Evolutionary conservation across 2,888 invertebrate genomes (phyloP).

Genomic region (Chrysina gloriosa): DNA sequence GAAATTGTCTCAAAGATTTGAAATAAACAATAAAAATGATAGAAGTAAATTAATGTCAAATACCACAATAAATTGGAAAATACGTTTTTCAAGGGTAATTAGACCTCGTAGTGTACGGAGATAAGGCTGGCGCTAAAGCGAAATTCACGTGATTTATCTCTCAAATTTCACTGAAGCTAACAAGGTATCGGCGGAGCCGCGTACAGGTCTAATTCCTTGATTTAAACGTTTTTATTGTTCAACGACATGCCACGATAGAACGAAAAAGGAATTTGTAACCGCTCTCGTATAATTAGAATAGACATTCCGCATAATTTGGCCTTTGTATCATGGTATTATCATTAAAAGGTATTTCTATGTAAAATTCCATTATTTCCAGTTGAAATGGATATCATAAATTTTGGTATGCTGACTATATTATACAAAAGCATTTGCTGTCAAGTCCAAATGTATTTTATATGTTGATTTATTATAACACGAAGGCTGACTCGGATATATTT

Average conservation of each 20-base stretch:
- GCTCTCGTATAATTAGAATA: not conserved
- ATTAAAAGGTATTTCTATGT: constrained; percentile 2
- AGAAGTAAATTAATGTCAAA: no score
- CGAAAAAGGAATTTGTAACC: constrained; percentile 9
- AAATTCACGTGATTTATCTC: not conserved
- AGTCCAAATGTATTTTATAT: not conserved
- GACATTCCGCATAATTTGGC: constrained; percentile 4
- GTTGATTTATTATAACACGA: constrained; percentile 7
- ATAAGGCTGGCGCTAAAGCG: not conserved
- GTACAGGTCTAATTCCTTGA: not conserved
- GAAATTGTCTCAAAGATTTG: no score
- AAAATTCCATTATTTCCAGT: constrained; percentile 5
- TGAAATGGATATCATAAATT: not conserved
- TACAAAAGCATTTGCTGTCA: constrained; percentile 6
- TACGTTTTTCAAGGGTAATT: no score
- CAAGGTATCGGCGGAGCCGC: not conserved
- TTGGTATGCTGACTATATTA: constrained; percentile 4
- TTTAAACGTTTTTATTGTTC: constrained; percentile 14
- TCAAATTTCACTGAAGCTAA: not conserved
- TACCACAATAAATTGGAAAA: no score
- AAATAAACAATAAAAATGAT: no score
- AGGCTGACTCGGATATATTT: constrained; percentile 2
- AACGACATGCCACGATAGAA: constrained; percentile 9
- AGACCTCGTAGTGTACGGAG: no score
- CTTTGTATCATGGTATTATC: not conserved